Conservation (phyloP, 2,888 invertebrate species). For the Clostera curtula region DNA sequence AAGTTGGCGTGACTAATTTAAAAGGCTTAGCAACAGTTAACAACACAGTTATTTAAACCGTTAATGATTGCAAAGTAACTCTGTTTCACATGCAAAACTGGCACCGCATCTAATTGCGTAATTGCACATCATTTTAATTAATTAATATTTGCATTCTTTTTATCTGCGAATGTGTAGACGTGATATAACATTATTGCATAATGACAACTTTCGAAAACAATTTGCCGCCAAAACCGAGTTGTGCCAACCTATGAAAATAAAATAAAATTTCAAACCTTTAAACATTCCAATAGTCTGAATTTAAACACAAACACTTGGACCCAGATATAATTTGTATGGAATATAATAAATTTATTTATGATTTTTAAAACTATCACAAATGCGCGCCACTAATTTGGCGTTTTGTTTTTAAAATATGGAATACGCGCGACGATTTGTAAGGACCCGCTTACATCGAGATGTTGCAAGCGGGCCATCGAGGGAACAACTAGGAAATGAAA, state of each 20-base stretch:
- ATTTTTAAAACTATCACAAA: conserved; percentile 16
- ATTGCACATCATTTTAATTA: conserved; percentile 26
- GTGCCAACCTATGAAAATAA: conserved; percentile 24
- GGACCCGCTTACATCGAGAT: conserved; percentile 67
- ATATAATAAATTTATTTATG: too few relatives aligned
- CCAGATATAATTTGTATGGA: too few relatives aligned
- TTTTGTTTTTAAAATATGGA: conserved; percentile 27
- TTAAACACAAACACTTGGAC: conserved; percentile 21
- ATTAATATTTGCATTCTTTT: conserved; percentile 14
- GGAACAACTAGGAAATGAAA: conserved; percentile 71
- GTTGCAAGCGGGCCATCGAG: conserved; percentile 68
- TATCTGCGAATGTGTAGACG: conserved; percentile 6
- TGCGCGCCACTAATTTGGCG: conserved; percentile 17
- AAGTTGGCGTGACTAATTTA: conserved; percentile 21
- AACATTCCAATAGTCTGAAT: conserved; percentile 30
- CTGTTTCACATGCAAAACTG: conserved; percentile 28
- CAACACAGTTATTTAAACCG: conserved; percentile 27
- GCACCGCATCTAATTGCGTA: conserved; percentile 26
- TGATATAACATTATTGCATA: conserved; percentile 20
- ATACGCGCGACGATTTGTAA: conserved; percentile 58
- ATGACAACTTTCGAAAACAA: conserved; percentile 22
- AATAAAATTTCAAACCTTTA: conserved; percentile 34
- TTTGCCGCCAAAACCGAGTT: conserved; percentile 29
- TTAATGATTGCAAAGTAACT: conserved; percentile 23
- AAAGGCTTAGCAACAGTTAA: conserved; percentile 17